A percentile compares a stretch with the other conserved stretches of the same genome.
Conservation (phyloP, 2,797 vertebrate species). For the Acanthopagrus latus region DNA sequence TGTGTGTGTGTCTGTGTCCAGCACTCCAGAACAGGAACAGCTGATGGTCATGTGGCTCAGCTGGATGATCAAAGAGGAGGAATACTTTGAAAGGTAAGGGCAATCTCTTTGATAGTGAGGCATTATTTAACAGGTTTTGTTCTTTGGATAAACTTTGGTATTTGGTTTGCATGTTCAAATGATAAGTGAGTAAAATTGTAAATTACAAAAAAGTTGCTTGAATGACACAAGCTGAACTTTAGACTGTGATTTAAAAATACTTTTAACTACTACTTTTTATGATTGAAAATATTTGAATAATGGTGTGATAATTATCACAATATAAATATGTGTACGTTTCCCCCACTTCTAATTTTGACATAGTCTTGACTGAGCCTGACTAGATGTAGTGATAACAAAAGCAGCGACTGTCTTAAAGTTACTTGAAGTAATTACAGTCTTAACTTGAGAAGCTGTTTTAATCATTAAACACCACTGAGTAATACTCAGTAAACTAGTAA, state of each 20-base stretch:
- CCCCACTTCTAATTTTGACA: not conserved
- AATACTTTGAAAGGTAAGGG: conserved; percentile 97
- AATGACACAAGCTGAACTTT: not conserved
- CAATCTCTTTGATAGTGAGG: not conserved
- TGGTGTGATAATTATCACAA: not conserved
- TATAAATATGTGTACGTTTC: not conserved
- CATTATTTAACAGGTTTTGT: not conserved
- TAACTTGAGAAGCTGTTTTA: not conserved
- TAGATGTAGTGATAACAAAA: not conserved
- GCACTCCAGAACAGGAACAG: conserved; percentile 97
- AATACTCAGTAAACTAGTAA: not conserved
- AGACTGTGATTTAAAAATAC: not conserved
- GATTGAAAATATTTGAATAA: not conserved
- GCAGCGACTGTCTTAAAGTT: not conserved
- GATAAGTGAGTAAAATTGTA: not conserved
- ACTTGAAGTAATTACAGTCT: not conserved
- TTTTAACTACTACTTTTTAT: too few species aligned
- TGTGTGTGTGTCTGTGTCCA: conserved; percentile 65
- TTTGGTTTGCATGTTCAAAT: not conserved
- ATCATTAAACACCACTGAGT: not conserved
- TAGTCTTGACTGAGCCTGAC: not conserved
- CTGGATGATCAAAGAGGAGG: conserved; percentile 99
- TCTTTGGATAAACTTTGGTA: not conserved
- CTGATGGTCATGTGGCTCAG: conserved; percentile 99
- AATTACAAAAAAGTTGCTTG: not conserved